Evolutionary conservation across 1,140 invertebrate genomes (phyloP), one percentile per base, ranked within the genome.

Genomic region (Drosophila ogumai): DNA sequence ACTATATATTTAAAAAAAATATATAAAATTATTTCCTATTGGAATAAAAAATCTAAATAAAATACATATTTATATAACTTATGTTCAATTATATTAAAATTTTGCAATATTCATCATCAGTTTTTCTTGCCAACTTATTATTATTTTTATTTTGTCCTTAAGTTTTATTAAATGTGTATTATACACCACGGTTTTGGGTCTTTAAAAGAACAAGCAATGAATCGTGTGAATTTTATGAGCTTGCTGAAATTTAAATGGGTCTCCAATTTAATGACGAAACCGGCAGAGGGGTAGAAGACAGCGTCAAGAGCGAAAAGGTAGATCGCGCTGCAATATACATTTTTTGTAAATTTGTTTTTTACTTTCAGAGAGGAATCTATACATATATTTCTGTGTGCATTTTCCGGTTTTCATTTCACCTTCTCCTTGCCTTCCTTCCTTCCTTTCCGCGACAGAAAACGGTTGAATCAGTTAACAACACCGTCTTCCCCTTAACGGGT

Each of bases 221-320:
- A 75, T 69, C 65, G 75, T 82, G 81, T 64, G 80, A 79, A 71
- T 84, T 82, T 84, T 84, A 84, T 75, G 81, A 60, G 71, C 66
- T 79, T 46, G 55, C 60, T 71, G 65, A 75, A 79, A 67, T 66
- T 68, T 75, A 82, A 82, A 82, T 82, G 72, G 69, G 49, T 71
- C 65, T 82, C 61, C 74, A 75, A 76, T 71, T 82, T 82, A 75
- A 81, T 76, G 78, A 67, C 71, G 72, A 81, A 52, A 60, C 32
- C 59, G 36, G 40, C 46, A 47, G 41, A 44, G 22, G 25, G 22
- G 54, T 22, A 22, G 22, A 22, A 22, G 22, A 22, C 22, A 63
- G 32, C 10, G 15, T 25, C 43, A 32, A 25, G 43, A 43, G 25
- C 6, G 41, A 15, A 54, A 31, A 59, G 56, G 40, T 40, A 57